Percentiles rank a stretch among this genome's conserved stretches.
Evolutionary conservation across 2,797 vertebrate genomes (phyloP).

Genomic region (Enteromius argenteus): DNA sequence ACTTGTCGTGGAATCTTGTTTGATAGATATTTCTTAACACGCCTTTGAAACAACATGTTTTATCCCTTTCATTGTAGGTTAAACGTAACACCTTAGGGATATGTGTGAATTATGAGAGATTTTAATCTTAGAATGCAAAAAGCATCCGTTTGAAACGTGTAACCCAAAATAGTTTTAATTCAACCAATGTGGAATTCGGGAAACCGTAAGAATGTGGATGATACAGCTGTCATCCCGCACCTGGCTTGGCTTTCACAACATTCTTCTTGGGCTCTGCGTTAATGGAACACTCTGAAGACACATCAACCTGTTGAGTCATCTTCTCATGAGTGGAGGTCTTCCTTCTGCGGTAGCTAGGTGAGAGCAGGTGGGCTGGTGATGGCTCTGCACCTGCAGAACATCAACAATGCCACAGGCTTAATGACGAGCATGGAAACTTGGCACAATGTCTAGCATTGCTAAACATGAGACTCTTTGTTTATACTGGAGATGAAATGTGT

Average conservation of each 20-base stretch:
- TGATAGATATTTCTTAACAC: background rate
- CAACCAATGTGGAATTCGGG: background rate
- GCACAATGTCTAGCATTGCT: background rate
- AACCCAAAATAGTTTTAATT: background rate
- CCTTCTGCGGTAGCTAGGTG: conserved; percentile 82
- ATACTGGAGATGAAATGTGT: background rate
- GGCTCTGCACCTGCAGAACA: conserved; percentile 88
- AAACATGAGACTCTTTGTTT: conserved; percentile 1
- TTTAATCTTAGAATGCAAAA: conserved; percentile 2
- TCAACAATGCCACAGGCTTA: conserved; percentile 7
- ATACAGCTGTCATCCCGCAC: conserved; percentile 68
- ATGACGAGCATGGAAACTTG: conserved; percentile 3
- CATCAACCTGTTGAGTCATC: conserved; percentile 70
- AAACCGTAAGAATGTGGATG: conserved; percentile 4
- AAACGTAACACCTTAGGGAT: background rate
- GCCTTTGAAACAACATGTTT: conserved; percentile 30
- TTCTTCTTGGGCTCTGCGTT: conserved; percentile 76
- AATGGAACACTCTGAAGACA: conserved; percentile 74
- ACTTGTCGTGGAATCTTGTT: conserved; percentile 22
- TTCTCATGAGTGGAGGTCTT: conserved; percentile 80
- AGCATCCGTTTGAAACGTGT: background rate
- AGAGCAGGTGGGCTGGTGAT: conserved; percentile 88
- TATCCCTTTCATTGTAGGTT: conserved; percentile 1
- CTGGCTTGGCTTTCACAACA: conserved; percentile 84
- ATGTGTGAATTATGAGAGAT: conserved; percentile 7